Evolutionary conservation across 2,797 vertebrate genomes (phyloP).

Genomic region (Tenualosa thibaudeaui): DNA sequence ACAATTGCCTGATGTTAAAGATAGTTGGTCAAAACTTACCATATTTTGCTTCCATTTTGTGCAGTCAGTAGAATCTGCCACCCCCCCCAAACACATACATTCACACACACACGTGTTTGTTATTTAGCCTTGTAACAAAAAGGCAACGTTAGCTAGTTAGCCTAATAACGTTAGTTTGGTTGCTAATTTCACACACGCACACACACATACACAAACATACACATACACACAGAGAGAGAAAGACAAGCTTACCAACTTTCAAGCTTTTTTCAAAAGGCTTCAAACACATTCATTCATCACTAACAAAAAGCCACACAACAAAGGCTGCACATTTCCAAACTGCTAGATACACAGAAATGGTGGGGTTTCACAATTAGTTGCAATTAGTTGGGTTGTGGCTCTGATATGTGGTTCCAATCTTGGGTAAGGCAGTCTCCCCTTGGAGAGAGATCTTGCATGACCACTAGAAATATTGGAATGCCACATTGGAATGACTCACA

Average conservation of each 20-base stretch:
- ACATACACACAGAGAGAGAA: background rate
- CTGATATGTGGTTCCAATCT: constrained; percentile 15
- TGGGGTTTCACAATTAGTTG: constrained; percentile 14
- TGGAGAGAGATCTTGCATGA: background rate
- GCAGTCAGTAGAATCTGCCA: background rate
- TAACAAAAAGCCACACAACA: background rate
- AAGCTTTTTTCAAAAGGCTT: background rate
- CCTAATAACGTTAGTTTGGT: no score
- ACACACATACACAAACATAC: background rate
- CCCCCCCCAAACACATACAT: background rate
- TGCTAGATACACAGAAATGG: background rate
- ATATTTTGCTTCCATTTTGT: background rate
- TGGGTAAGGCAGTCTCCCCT: background rate
- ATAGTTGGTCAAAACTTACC: background rate
- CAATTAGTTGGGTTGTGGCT: background rate
- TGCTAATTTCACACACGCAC: no score
- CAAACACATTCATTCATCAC: constrained; percentile 13
- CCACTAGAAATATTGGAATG: background rate
- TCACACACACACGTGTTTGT: background rate
- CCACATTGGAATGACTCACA: background rate
- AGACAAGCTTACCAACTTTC: background rate
- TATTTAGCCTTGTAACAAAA: no score
- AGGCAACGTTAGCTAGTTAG: no score
- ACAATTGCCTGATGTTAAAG: background rate
- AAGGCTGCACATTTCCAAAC: background rate